Conservation (phyloP, 2,888 invertebrate species). For the Drosophila pseudotalamancana region DNA sequence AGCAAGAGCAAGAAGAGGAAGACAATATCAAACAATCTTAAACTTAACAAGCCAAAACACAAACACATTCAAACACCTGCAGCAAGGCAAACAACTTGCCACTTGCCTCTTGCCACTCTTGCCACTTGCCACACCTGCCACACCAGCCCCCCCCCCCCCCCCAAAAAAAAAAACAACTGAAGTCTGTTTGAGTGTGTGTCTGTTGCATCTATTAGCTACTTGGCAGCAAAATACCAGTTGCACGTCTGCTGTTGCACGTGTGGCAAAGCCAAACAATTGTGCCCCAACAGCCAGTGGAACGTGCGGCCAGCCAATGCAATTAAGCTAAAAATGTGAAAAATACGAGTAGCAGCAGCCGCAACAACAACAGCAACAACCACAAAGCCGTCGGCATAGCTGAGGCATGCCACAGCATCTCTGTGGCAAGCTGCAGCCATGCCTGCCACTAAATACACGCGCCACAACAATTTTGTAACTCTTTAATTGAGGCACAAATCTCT, state of each 20-base stretch:
- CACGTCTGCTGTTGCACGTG: conserved; percentile 50
- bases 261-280: conserved; percentile 69
- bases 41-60: conserved; percentile 63
- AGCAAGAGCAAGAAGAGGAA: conserved; percentile 9
- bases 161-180: conserved; percentile 17
- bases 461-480: conserved; percentile 2
- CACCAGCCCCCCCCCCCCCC: conserved; percentile 24
- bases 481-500: neutral
- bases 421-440: conserved; percentile 23
- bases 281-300: conserved; percentile 51
- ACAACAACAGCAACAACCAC: conserved; percentile 5
- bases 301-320: conserved; percentile 79
- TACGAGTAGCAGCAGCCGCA: conserved; percentile 32
- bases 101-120: conserved; percentile 6
- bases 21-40: conserved; percentile 66
- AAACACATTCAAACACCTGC: conserved; percentile 37
- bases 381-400: conserved; percentile 22
- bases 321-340: conserved; percentile 79
- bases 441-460: conserved; percentile 13
- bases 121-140: conserved; percentile 2
- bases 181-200: conserved; percentile 9
- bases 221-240: conserved; percentile 72
- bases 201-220: conserved; percentile 66
- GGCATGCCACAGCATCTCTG: conserved; percentile 29
- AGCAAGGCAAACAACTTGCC: conserved; percentile 11